Conservation (phyloP, 2,113 vertebrate genomes). For the Ivindomyrus marchei region DNA sequence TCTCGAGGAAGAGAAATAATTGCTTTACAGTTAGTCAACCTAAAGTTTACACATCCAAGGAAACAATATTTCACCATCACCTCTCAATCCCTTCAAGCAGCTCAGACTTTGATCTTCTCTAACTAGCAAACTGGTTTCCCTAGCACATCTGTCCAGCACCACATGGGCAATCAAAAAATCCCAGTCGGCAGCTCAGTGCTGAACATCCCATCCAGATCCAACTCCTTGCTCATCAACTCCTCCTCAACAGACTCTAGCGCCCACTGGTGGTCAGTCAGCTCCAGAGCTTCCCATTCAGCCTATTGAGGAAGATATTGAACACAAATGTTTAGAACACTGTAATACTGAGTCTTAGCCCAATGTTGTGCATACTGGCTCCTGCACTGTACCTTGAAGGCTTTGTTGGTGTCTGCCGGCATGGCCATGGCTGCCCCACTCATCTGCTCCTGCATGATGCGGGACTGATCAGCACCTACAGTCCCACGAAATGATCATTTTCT, state of each 20-base stretch:
- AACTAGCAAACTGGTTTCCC: not conserved
- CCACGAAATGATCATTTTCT: not conserved
- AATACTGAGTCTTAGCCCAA: not conserved
- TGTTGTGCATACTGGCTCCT: not conserved
- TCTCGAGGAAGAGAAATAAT: not conserved
- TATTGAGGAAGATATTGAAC: slow-evolving; percentile 40
- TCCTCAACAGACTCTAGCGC: slow-evolving; percentile 92
- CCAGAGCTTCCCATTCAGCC: slow-evolving; percentile 97
- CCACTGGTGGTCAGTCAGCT: slow-evolving; percentile 96
- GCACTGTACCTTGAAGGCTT: slow-evolving; percentile 87
- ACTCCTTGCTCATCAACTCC: slow-evolving; percentile 89
- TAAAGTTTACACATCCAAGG: not conserved
- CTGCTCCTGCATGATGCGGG: slow-evolving; percentile 97
- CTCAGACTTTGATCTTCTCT: slow-evolving; percentile 14
- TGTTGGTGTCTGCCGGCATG: slow-evolving; percentile 97
- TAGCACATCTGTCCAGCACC: slow-evolving; percentile 20
- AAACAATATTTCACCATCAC: not conserved
- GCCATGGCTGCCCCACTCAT: slow-evolving; percentile 98
- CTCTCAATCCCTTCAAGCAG: slow-evolving; percentile 16
- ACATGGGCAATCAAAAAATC: slow-evolving; percentile 72
- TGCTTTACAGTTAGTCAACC: not conserved
- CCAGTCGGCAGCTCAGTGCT: slow-evolving; percentile 89
- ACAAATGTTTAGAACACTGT: not conserved
- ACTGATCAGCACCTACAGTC: slow-evolving; percentile 85
- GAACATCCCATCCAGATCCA: slow-evolving; percentile 95